Percentiles rank a stretch among this genome's conserved stretches.
phyloP scores from a whole-genome alignment of 2,888 invertebrate genomes.

The Drosophila recens region DNA sequence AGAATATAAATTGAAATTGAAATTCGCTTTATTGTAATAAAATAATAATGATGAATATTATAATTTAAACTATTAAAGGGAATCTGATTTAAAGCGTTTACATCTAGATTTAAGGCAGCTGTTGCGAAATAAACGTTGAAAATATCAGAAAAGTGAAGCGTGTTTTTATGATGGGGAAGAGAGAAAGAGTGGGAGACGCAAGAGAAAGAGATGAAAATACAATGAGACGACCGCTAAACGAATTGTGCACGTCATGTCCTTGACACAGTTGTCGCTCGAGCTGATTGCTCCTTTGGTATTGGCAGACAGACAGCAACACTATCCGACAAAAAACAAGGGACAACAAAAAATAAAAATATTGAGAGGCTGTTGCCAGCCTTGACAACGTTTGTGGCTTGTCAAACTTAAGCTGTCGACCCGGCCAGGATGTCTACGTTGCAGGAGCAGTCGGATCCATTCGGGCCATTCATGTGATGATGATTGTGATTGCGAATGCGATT shows the following conservation, averaged over 20 bases:
- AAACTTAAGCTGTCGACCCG: constrained; percentile 39
- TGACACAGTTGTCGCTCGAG: constrained; percentile 62
- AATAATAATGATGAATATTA: constrained; percentile 38
- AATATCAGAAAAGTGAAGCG: constrained; percentile 44
- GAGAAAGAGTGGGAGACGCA: constrained; percentile 2
- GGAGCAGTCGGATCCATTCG: background rate
- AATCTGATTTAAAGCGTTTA: constrained; percentile 55
- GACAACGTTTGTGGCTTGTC: constrained; percentile 38
- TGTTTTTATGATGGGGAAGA: background rate
- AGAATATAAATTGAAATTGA: constrained; percentile 33
- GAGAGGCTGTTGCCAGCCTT: constrained; percentile 14
- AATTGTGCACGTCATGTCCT: constrained; percentile 62
- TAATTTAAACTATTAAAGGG: constrained; percentile 33
- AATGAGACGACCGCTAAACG: constrained; percentile 32
- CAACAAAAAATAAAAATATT: constrained; percentile 12
- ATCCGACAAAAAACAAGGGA: constrained; percentile 23
- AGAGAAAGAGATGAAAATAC: constrained; percentile 7
- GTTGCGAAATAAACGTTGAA: constrained; percentile 76
- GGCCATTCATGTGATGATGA: constrained; percentile 43
- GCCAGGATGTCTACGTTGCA: constrained; percentile 20
- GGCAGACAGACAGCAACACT: constrained; percentile 41
- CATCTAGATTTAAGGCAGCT: constrained; percentile 65
- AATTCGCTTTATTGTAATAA: constrained; percentile 60
- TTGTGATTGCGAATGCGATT: constrained; percentile 35
- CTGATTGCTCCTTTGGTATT: constrained; percentile 72